Evolutionary conservation across 2,797 vertebrate species (phyloP), one percentile per base, ranked within the genome.

Genomic region (Apogon hyalosoma): DNA sequence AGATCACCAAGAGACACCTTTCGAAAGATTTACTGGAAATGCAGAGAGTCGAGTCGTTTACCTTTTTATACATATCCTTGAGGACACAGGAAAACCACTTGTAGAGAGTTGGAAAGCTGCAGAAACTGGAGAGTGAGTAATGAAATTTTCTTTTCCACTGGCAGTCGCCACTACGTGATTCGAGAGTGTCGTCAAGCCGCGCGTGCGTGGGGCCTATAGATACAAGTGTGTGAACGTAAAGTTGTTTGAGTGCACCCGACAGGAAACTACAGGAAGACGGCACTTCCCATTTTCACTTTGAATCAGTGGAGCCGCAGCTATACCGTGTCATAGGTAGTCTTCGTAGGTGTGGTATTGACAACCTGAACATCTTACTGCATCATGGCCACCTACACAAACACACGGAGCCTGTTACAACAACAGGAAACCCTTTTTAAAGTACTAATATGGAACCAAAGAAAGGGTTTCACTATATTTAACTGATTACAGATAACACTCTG

Each of bases 111-210:
- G 97, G 98, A 98, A 98, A 97, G 90, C 94, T 94, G 69, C 66
- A 94, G 92, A 95, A 93, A 96, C 93, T 94, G 92, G 90, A 92
- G 90, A 94, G 92, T 96, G 96, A 97, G 93, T 98, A 97, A 97
- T 95, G 81, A 90, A 82, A 94, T 95, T 97, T 97, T 97, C 96
- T 97, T 98, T 99, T 99, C 97, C 97, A 95, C 89, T 96, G 95
- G 95, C 95, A 92, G 75, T 79, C 79, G 87, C 91, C 91, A 91
- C 88, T 87, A 92, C 90, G 88, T 92, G 88, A 87, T 85, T 53
- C 69, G 82, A 83, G 60, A 77, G 69, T 87, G 77, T 18, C 83
- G 87, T 89, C 77, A 86, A 62, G 77, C 54, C 13, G 82, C 72
- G 80, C 69, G 78, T 84, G 83, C 79, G 80, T 81, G 88, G 69